A percentile compares a stretch with the other conserved stretches of the same genome.
phyloP scores from a whole-genome alignment of 2,797 vertebrate species.

The Eulemur rubriventer region DNA sequence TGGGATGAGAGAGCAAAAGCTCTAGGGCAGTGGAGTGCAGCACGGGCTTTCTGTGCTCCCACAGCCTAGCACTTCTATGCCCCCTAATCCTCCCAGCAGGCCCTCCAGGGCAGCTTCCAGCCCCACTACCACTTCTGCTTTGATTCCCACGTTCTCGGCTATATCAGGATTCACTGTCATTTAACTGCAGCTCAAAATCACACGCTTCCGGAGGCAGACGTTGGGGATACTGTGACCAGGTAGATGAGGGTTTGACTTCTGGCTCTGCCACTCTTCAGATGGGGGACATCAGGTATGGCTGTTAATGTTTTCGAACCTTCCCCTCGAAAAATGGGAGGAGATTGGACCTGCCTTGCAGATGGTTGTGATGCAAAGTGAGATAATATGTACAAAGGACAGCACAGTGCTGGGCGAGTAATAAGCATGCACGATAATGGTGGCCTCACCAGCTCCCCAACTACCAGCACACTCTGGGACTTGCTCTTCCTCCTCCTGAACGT shows the following conservation, averaged over 20 bases:
- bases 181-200: background rate
- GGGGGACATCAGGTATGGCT: background rate
- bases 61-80: background rate
- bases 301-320: background rate
- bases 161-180: background rate
- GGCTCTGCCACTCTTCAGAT: background rate
- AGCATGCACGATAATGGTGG: background rate
- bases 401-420: background rate
- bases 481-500: background rate
- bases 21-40: background rate
- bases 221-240: rapidly evolving
- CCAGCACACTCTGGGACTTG: background rate
- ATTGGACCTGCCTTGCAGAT: background rate
- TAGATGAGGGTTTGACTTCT: background rate
- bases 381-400: background rate
- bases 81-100: background rate
- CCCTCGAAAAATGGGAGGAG: background rate
- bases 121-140: background rate
- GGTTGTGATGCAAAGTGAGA: background rate
- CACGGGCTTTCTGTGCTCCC: background rate
- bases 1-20: background rate
- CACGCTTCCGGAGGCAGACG: background rate
- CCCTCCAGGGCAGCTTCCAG: background rate
- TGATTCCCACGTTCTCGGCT: background rate
- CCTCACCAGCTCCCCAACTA: background rate